Evolutionary conservation across 2,888 invertebrate genomes (phyloP).

Genomic region (Notodonta ziczac): DNA sequence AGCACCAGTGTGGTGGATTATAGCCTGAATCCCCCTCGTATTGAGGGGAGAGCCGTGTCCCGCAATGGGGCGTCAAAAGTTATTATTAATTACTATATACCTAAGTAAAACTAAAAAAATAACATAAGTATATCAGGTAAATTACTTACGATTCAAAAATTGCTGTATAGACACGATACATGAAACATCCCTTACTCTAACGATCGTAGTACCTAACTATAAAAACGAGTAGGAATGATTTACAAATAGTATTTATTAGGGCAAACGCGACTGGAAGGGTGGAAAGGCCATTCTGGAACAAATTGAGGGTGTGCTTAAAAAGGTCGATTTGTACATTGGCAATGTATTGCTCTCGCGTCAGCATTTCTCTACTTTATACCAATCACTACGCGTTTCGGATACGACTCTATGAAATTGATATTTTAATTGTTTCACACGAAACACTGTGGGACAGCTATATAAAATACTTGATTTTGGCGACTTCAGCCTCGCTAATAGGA

Average conservation of each 20-base stretch:
- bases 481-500: too few species aligned
- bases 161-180: too few species aligned
- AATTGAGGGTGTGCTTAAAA: constrained; percentile 31
- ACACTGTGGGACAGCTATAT: too few species aligned
- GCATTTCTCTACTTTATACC: neutral
- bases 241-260: constrained; percentile 29
- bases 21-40: too few species aligned
- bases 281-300: constrained; percentile 22
- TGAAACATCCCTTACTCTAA: constrained; percentile 2
- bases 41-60: too few species aligned
- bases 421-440: constrained; percentile 14
- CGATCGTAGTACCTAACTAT: constrained; percentile 16
- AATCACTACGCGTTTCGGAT: constrained; percentile 6
- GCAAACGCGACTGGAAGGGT: constrained; percentile 22
- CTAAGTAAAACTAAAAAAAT: too few species aligned
- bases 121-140: too few species aligned
- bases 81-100: too few species aligned
- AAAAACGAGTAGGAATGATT: constrained; percentile 24
- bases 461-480: too few species aligned
- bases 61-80: too few species aligned
- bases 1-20: too few species aligned
- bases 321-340: constrained; percentile 21
- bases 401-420: constrained; percentile 17
- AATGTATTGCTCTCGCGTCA: constrained; percentile 13
- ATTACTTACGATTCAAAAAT: too few species aligned